Conservation (phyloP, 2,888 invertebrate species). For the Bellardia bayeri region DNA sequence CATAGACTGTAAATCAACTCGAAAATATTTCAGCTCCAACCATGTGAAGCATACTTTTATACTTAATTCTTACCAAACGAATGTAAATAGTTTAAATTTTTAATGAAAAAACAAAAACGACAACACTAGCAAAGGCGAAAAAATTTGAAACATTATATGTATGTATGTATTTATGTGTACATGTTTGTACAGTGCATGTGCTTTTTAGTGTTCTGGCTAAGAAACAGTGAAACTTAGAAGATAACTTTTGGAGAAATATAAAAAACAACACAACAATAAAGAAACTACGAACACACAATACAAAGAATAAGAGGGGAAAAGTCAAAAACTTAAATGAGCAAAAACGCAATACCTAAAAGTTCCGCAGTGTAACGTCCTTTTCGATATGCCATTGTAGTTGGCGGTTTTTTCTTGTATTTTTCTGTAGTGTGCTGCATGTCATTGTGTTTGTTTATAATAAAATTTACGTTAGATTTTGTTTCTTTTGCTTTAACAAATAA, state of each 20-base stretch:
- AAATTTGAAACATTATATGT: conserved; percentile 10
- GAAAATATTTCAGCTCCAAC: too few relatives aligned
- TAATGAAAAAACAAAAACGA: neutral
- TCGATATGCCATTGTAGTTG: conserved; percentile 10
- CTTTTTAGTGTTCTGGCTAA: neutral
- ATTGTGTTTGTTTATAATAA: conserved; percentile 6
- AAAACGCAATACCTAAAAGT: conserved; percentile 40
- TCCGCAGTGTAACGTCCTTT: conserved; percentile 51
- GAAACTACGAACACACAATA: conserved; percentile 34
- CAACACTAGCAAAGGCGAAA: neutral
- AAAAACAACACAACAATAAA: neutral
- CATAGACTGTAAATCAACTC: too few relatives aligned
- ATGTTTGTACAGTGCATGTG: neutral
- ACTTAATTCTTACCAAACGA: neutral
- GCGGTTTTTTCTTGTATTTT: too few relatives aligned
- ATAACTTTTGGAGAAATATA: conserved; percentile 27
- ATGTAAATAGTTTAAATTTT: neutral
- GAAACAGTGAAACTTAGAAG: conserved; percentile 24
- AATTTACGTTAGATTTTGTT: conserved; percentile 11
- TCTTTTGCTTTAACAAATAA: neutral
- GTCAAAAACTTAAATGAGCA: conserved; percentile 24
- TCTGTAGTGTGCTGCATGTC: neutral
- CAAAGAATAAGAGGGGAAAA: neutral
- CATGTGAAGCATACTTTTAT: too few relatives aligned
- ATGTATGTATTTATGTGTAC: neutral